Conservation (phyloP, 2,113 vertebrate genomes). For the Gavia stellata region DNA sequence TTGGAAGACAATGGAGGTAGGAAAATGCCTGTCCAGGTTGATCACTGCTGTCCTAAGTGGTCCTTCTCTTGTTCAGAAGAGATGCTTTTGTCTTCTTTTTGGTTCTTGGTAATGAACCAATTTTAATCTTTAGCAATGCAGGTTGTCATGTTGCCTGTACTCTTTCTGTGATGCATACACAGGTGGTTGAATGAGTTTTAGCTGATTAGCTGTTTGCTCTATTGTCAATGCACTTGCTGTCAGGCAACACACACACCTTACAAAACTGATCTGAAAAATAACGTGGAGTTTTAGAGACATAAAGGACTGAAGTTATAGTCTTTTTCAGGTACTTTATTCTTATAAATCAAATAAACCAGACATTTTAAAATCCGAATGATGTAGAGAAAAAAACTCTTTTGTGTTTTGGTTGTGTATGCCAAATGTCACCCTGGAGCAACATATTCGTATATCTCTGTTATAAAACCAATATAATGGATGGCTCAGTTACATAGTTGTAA, state of each 20-base stretch:
- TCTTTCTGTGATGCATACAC: not conserved
- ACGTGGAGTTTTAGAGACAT: not conserved
- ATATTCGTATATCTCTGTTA: not conserved
- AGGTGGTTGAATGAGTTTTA: not conserved
- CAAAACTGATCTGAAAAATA: not conserved
- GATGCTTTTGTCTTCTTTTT: not conserved
- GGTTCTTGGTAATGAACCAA: not conserved
- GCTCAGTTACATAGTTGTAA: not conserved
- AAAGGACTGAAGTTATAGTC: not conserved
- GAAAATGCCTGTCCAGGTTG: not conserved
- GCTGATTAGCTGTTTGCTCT: not conserved
- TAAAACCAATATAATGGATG: not conserved
- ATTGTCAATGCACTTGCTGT: not conserved
- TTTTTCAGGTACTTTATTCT: not conserved
- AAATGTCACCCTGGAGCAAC: not conserved
- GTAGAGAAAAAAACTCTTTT: not conserved
- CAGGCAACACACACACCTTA: not conserved
- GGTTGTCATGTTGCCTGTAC: not conserved
- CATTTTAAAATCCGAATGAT: not conserved
- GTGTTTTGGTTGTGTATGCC: not conserved
- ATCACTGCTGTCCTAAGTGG: not conserved
- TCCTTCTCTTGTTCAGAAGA: not conserved
- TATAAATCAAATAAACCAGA: slow-evolving; percentile 8
- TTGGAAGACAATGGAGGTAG: not conserved
- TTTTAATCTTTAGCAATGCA: not conserved